Evolutionary conservation across 1,140 invertebrate genomes (phyloP), one percentile per base, ranked within the genome.

Genomic region (Mesaphorura yosii): DNA sequence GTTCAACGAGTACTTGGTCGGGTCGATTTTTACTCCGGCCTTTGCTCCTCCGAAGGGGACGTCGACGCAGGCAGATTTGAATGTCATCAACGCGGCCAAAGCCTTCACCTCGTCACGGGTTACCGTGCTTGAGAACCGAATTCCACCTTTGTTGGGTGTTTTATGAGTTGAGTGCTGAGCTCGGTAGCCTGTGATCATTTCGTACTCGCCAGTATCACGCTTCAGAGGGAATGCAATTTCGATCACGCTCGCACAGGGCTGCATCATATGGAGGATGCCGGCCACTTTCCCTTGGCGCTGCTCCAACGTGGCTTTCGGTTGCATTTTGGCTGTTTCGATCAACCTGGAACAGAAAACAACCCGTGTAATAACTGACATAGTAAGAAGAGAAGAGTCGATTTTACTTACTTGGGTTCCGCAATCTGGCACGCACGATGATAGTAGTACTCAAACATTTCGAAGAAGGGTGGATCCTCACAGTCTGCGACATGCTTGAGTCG

Each of bases 141-240:
- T 97, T 80, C 92, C 91, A 82, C 93, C 93, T 83, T 97, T 97
- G 66, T 86, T 92, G n/a, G 93, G 93, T 37, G 83, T 86, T 67
- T 92, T 80, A 73, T 98, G 94, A 42, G 90, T 88, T 65, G 88
- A 94, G 72, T 98, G 94, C 69, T 98, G 94, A 25, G 93, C 91
- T 60, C 94, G 76, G 72, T 93, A 98, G 1, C 89, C 94, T 54
- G 85, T 86, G 62, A 98, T 93, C 77, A 97, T 91, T 69, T 97
- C 92, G 68, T 91, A 95, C 66, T 88, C 82, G 1, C 94, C 94
- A 64, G 87, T 91, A 69, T 98, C 94, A 57, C 89, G 80, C 69
- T 84, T 82, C 41, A 98, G 73, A 1, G 95, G 94, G 69, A 98
- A 98, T 34, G 84, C 81, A 42, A 96, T 85, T 71, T 94, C 90